Conservation (phyloP, 2,888 invertebrate genomes). For the Thymelicus lineola region DNA sequence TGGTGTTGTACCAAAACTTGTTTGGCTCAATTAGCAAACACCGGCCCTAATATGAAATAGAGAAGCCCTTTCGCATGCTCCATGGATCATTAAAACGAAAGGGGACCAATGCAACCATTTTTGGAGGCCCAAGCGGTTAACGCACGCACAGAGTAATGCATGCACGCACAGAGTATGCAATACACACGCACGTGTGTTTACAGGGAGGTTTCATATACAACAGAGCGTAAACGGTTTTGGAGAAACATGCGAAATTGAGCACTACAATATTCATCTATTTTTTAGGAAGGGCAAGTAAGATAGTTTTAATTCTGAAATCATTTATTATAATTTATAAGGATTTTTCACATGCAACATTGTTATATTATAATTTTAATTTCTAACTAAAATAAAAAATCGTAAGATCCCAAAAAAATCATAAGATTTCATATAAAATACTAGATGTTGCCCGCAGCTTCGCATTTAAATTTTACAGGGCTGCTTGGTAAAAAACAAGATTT, state of each 20-base stretch:
- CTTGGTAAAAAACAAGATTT: no score
- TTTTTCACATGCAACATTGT: no score
- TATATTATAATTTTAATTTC: no score
- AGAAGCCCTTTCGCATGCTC: constrained; percentile 4
- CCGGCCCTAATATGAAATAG: neutral
- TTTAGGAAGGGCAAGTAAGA: no score
- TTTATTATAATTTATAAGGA: no score
- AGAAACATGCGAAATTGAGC: neutral
- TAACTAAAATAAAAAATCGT: no score
- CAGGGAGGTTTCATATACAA: constrained; percentile 11
- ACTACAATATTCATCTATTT: no score
- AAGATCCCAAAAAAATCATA: no score
- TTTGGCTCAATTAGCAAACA: constrained; percentile 1
- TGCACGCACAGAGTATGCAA: constrained; percentile 22
- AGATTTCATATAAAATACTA: no score
- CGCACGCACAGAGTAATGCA: constrained; percentile 29
- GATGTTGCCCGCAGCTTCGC: no score
- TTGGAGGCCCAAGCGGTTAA: constrained; percentile 19
- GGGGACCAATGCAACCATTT: constrained; percentile 23
- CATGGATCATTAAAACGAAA: constrained; percentile 26
- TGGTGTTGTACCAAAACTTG: constrained; percentile 4
- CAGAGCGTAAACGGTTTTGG: neutral
- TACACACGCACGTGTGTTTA: constrained; percentile 16
- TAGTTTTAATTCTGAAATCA: no score
- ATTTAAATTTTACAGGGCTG: no score